A percentile compares a stretch with the other conserved stretches of the same genome.
Conservation (phyloP, 2,888 invertebrate species). For the Scaptomyza caliginosa region DNA sequence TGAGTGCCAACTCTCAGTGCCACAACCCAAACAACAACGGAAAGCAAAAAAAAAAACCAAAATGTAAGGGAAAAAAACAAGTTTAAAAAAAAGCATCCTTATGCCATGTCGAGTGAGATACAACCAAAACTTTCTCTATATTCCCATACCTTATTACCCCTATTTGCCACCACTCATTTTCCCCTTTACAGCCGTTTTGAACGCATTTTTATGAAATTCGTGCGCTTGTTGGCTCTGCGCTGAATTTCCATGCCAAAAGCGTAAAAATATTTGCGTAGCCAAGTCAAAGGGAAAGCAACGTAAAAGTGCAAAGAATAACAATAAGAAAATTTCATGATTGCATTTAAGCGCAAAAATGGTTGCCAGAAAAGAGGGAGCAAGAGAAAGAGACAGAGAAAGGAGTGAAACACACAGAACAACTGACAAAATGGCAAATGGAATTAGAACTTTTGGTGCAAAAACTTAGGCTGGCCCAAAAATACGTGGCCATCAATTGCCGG, state of each 20-base stretch:
- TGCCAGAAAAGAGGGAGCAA: background rate
- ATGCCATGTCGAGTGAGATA: slow-evolving; percentile 36
- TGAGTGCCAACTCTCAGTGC: slow-evolving; percentile 22
- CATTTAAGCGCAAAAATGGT: slow-evolving; percentile 17
- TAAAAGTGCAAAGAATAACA: slow-evolving; percentile 44
- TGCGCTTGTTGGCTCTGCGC: slow-evolving; percentile 23
- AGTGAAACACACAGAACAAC: background rate
- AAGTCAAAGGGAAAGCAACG: slow-evolving; percentile 40
- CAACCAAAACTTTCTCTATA: slow-evolving; percentile 26
- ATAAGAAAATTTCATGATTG: slow-evolving; percentile 45
- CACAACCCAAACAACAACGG: slow-evolving; percentile 23
- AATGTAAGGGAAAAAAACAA: background rate
- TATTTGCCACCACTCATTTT: background rate
- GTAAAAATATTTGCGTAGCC: slow-evolving; percentile 59
- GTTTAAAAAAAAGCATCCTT: slow-evolving; percentile 22
- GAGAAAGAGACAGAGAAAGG: background rate
- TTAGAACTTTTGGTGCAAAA: slow-evolving; percentile 30
- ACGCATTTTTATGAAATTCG: slow-evolving; percentile 37
- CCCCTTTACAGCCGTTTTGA: background rate
- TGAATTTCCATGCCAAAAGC: slow-evolving; percentile 49
- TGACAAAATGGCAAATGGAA: slow-evolving; percentile 9
- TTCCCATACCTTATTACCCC: background rate
- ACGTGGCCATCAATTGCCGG: slow-evolving; percentile 40
- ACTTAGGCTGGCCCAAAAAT: slow-evolving; percentile 11
- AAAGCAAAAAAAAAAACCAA: background rate